These are phyloP conservation scores for Sinella curviseta DNA, from an alignment of 1,140 invertebrate species.

Conservation along the genomic window DNA sequence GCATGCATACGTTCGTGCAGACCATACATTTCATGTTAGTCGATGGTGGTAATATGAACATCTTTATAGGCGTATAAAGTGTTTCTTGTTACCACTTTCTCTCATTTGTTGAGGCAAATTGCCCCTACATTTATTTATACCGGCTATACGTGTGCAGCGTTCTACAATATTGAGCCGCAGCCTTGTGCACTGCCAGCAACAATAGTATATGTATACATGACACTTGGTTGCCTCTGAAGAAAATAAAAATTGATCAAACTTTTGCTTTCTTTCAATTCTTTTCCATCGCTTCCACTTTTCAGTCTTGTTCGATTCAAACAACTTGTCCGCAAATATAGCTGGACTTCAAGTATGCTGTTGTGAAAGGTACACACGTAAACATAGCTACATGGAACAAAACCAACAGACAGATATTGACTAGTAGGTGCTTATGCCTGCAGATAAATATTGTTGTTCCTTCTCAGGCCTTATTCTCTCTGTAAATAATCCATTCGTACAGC, in stretches of 20 bases:
- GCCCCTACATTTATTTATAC: background rate
- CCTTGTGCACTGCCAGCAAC: background rate
- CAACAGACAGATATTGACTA: too few relatives aligned
- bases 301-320: background rate
- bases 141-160: background rate
- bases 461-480: too few relatives aligned
- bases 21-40: background rate
- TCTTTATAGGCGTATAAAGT: too few relatives aligned
- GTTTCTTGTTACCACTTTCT: background rate
- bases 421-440: too few relatives aligned
- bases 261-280: background rate
- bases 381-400: too few relatives aligned
- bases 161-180: background rate
- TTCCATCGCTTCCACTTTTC: background rate
- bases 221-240: background rate
- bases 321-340: too few relatives aligned
- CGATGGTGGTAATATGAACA: background rate
- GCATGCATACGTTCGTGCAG: background rate
- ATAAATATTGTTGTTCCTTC: too few relatives aligned
- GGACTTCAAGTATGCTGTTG: too few relatives aligned
- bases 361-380: too few relatives aligned
- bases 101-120: background rate
- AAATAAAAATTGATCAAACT: constrained; percentile 21
- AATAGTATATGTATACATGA: background rate
- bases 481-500: too few relatives aligned